These are phyloP conservation scores for Emydoidea blandingii DNA, from an alignment of 2,797 vertebrate species.

Conservation along the genomic window DNA sequence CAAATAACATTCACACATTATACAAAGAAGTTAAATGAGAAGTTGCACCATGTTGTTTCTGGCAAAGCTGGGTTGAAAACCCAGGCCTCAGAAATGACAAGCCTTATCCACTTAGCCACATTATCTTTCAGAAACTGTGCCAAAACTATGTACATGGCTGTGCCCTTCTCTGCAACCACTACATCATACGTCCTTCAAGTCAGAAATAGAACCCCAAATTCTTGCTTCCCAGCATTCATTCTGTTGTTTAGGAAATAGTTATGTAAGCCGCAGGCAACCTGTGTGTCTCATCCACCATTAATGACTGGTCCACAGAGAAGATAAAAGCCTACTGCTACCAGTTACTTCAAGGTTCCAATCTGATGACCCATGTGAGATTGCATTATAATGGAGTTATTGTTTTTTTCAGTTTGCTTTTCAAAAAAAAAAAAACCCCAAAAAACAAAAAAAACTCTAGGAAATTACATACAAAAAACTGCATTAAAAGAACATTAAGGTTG, in stretches of 20 bases:
- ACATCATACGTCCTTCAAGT: neutral
- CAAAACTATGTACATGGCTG: neutral
- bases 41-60: rapidly evolving
- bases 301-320: neutral
- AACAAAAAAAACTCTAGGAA: neutral
- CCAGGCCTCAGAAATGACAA: rapidly evolving
- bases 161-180: neutral
- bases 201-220: neutral
- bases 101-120: rapidly evolving
- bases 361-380: neutral
- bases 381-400: neutral
- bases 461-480: neutral
- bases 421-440: neutral
- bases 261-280: neutral
- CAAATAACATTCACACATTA: neutral
- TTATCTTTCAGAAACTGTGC: neutral
- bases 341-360: neutral
- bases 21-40: neutral
- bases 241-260: neutral
- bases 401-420: neutral
- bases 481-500: neutral
- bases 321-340: neutral
- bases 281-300: neutral
- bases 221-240: neutral
- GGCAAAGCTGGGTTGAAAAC: neutral